A percentile compares a stretch with the other conserved stretches of the same genome.
phyloP scores from a whole-genome alignment of 2,888 invertebrate species.

The Cremastobaeus sp. region DNA sequence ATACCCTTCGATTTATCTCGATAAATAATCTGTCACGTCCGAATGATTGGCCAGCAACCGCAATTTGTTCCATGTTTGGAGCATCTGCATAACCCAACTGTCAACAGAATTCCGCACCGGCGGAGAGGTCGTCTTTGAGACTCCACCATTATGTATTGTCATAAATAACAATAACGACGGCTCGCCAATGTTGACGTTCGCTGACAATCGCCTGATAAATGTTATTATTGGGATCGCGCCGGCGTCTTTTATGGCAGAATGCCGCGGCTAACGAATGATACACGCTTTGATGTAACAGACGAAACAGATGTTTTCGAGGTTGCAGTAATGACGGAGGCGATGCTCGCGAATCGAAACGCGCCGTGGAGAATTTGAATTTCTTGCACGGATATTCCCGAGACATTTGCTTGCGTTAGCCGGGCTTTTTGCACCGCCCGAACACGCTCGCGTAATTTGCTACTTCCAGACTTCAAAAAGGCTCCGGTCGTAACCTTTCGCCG shows the following conservation, averaged over 20 bases:
- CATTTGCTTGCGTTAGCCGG: background rate
- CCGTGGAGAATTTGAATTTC: conserved; percentile 12
- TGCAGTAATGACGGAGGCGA: conserved; percentile 18
- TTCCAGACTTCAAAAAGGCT: too few species aligned
- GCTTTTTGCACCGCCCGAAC: too few species aligned
- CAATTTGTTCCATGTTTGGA: conserved; percentile 9
- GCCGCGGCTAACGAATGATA: conserved; percentile 3
- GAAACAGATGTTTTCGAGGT: conserved; percentile 40
- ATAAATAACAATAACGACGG: conserved; percentile 18
- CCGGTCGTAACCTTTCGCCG: too few species aligned
- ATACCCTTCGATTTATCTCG: conserved; percentile 16
- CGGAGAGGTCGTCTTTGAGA: too few species aligned
- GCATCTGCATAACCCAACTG: conserved; percentile 4
- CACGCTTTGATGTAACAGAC: conserved; percentile 33
- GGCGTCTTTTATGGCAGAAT: conserved; percentile 19
- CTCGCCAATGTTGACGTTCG: conserved; percentile 2
- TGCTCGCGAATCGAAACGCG: conserved; percentile 16
- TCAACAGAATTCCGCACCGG: too few species aligned
- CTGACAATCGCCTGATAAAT: conserved; percentile 9
- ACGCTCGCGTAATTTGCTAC: too few species aligned
- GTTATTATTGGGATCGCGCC: conserved; percentile 12
- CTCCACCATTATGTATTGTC: too few species aligned
- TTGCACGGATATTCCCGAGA: conserved; percentile 6
- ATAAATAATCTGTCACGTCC: conserved; percentile 24
- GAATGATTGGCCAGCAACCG: conserved; percentile 2